A percentile compares a stretch with the other conserved stretches of the same genome.
Evolutionary conservation across 2,797 vertebrate species (phyloP).

Genomic region (Rhinella marina): DNA sequence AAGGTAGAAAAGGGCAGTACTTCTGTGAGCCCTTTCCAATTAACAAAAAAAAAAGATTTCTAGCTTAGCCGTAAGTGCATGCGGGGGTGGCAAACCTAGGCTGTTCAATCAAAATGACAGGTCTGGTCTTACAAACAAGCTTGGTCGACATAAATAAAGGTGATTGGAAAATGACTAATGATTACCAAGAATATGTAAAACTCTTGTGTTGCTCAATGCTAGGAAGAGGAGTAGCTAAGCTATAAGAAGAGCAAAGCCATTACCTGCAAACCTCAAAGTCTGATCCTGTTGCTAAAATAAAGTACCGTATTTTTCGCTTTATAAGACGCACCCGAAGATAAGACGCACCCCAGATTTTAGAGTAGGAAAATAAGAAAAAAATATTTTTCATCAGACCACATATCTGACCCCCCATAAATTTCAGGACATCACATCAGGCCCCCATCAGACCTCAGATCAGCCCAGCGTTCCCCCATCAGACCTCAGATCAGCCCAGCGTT

Average conservation of each 20-base stretch:
- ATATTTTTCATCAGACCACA: no score
- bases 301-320: no score
- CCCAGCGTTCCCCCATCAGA: no score
- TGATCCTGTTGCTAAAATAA: background rate
- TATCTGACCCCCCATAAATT: no score
- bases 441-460: no score
- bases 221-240: conserved; percentile 32
- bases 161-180: conserved; percentile 53
- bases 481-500: no score
- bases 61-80: conserved; percentile 55
- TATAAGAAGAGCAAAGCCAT: background rate
- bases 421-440: no score
- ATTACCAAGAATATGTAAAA: conserved; percentile 44
- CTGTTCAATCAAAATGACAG: conserved; percentile 59
- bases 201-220: conserved; percentile 14
- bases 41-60: conserved; percentile 39
- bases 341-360: no score
- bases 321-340: no score
- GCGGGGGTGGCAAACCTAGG: conserved; percentile 48
- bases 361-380: no score
- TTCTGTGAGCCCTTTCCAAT: conserved; percentile 59
- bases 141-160: conserved; percentile 39
- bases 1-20: conserved; percentile 61
- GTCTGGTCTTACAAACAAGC: conserved; percentile 21
- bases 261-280: conserved; percentile 25